Conservation (phyloP, 1,140 invertebrate genomes). For the Diorhabda carinulata region DNA sequence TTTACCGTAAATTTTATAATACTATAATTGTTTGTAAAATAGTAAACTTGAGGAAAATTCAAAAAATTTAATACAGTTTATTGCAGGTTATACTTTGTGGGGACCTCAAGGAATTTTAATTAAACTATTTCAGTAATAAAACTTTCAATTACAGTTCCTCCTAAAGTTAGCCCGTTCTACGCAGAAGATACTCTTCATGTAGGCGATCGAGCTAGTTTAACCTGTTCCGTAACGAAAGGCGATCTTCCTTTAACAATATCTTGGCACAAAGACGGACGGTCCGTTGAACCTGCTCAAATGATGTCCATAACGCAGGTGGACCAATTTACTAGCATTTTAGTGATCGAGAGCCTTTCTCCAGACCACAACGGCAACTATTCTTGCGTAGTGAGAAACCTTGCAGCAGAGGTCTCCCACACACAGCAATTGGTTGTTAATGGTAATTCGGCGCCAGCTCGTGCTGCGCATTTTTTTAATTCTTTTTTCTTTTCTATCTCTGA, state of each 20-base stretch:
- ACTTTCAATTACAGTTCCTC: conserved; percentile 66
- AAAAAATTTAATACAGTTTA: too few species aligned
- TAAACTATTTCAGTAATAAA: not conserved
- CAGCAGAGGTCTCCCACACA: conserved; percentile 68
- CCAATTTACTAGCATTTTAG: conserved; percentile 73
- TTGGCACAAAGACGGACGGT: conserved; percentile 72
- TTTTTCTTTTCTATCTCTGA: conserved; percentile 57
- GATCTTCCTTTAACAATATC: conserved; percentile 70
- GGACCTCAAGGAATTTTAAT: too few species aligned
- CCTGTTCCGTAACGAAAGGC: conserved; percentile 74
- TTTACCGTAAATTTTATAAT: too few species aligned
- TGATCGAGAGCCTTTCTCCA: conserved; percentile 72
- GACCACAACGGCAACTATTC: conserved; percentile 75
- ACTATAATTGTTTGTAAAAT: too few species aligned
- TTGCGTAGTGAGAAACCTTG: conserved; percentile 67
- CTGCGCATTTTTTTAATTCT: conserved; percentile 34
- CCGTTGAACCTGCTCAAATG: conserved; percentile 59
- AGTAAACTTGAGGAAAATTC: too few species aligned
- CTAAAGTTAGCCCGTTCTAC: conserved; percentile 75
- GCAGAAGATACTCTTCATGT: conserved; percentile 69
- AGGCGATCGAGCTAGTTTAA: conserved; percentile 69
- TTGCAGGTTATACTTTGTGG: too few species aligned
- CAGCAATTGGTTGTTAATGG: conserved; percentile 76
- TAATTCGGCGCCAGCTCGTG: conserved; percentile 55
- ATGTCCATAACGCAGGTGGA: conserved; percentile 68